Percentiles rank a stretch among this genome's conserved stretches.
These are phyloP conservation scores for Neodiprion virginianus DNA, from an alignment of 1,140 invertebrate genomes.

Conservation along the genomic window DNA sequence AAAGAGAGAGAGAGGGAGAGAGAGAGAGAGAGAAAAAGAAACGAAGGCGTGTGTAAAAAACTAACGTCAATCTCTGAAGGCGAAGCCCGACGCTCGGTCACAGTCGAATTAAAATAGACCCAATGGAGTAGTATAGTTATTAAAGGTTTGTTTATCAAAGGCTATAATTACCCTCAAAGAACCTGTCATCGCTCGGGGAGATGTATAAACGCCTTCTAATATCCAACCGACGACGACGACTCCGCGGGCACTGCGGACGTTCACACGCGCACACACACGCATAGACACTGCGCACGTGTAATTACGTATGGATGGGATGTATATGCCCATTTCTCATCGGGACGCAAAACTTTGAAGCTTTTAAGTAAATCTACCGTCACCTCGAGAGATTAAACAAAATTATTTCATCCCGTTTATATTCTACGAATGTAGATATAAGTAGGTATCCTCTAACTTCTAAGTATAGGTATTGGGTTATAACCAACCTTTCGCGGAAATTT, in stretches of 20 bases:
- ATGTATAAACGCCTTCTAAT: constrained; percentile 44
- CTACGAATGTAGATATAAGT: too few relatives aligned
- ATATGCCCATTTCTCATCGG: too few relatives aligned
- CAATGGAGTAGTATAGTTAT: constrained; percentile 25
- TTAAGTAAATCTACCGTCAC: background rate
- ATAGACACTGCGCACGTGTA: background rate
- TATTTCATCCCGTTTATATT: too few relatives aligned
- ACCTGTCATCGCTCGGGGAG: constrained; percentile 29
- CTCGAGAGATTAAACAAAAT: background rate
- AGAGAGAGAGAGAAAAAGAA: constrained; percentile 8
- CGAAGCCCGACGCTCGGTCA: background rate
- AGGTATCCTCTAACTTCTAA: too few relatives aligned
- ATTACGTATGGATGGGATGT: too few relatives aligned
- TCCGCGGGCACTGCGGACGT: constrained; percentile 29
- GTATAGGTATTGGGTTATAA: too few relatives aligned
- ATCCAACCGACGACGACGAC: constrained; percentile 39
- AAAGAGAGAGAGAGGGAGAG: constrained; percentile 20
- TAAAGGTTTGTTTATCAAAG: constrained; percentile 32
- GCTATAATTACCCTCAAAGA: constrained; percentile 46
- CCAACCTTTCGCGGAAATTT: too few relatives aligned
- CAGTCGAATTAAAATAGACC: constrained; percentile 8
- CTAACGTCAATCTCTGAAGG: background rate
- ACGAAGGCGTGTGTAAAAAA: constrained; percentile 1
- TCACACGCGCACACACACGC: background rate
- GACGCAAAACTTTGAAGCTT: background rate